phyloP scores from a whole-genome alignment of 1,140 invertebrate genomes.

The Bombus vancouverensis region DNA sequence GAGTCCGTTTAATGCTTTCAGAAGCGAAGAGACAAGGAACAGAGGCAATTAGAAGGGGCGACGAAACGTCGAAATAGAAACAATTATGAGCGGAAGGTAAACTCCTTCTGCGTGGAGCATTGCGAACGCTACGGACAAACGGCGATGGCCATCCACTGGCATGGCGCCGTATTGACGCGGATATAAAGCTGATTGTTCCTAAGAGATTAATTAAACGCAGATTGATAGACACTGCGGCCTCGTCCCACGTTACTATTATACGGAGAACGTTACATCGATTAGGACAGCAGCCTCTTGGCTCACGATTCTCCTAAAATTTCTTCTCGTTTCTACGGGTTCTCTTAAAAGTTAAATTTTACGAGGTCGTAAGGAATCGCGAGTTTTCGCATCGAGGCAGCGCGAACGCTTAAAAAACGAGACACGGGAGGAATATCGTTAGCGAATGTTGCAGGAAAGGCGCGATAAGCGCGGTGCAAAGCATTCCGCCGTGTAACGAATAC shows the following conservation, averaged over 20 bases:
- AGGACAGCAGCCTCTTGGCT: too few species aligned
- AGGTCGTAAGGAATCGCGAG: neutral
- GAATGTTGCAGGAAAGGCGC: neutral
- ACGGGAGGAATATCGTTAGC: neutral
- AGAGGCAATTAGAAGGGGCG: constrained; percentile 56
- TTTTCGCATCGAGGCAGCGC: neutral
- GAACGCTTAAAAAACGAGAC: constrained; percentile 2
- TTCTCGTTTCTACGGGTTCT: neutral
- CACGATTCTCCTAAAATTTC: constrained; percentile 15
- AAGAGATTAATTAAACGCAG: constrained; percentile 60
- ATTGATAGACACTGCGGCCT: constrained; percentile 24
- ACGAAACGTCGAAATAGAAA: constrained; percentile 60
- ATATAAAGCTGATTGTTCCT: constrained; percentile 35
- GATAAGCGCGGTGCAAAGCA: constrained; percentile 32
- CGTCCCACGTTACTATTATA: too few species aligned
- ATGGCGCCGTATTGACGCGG: constrained; percentile 5
- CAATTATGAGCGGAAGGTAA: constrained; percentile 63
- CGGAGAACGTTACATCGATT: too few species aligned
- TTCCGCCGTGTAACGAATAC: constrained; percentile 23
- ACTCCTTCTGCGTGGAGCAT: constrained; percentile 50
- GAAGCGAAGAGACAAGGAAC: constrained; percentile 56
- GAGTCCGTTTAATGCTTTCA: constrained; percentile 39
- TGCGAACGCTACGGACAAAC: constrained; percentile 44
- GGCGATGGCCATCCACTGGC: constrained; percentile 38
- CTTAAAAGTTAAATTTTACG: neutral